Evolutionary conservation across 2,797 vertebrate genomes (phyloP).

Genomic region (Atherinosoma microstoma): DNA sequence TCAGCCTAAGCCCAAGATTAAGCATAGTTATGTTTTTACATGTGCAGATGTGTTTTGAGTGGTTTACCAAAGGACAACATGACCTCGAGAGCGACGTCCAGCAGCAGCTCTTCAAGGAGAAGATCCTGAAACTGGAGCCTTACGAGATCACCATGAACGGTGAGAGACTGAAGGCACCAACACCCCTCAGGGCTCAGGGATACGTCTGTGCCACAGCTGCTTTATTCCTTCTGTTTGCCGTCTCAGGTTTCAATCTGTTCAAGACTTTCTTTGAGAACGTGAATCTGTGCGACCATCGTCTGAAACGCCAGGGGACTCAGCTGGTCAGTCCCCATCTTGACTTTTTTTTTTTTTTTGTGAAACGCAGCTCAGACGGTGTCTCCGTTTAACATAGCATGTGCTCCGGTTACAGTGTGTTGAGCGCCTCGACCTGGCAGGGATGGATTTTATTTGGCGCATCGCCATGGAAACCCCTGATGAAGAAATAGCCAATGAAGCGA

Average conservation of each 20-base stretch:
- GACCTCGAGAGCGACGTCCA: conserved; percentile 98
- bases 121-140: conserved; percentile 97
- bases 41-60: conserved; percentile 97
- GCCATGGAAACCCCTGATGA: conserved; percentile 99
- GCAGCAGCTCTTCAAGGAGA: conserved; percentile 99
- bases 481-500: conserved; percentile 99
- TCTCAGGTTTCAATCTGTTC: conserved; percentile 95
- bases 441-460: conserved; percentile 99
- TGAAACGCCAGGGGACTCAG: conserved; percentile 97
- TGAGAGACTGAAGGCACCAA: conserved; percentile 64
- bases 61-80: conserved; percentile 99
- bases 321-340: conserved; percentile 81
- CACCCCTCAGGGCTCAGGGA: not conserved
- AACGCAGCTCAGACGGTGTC: not conserved
- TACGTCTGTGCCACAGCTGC: not conserved
- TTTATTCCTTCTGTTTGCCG: conserved; percentile 23
- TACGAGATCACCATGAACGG: conserved; percentile 99
- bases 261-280: conserved; percentile 99
- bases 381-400: not conserved
- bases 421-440: conserved; percentile 95
- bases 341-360: not conserved
- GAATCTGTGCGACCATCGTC: conserved; percentile 97
- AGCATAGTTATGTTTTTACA: conserved; percentile 4
- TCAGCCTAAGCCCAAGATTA: not conserved
- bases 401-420: conserved; percentile 90